Conservation (phyloP, 2,797 vertebrate genomes). For the Enteromius treurensis region DNA sequence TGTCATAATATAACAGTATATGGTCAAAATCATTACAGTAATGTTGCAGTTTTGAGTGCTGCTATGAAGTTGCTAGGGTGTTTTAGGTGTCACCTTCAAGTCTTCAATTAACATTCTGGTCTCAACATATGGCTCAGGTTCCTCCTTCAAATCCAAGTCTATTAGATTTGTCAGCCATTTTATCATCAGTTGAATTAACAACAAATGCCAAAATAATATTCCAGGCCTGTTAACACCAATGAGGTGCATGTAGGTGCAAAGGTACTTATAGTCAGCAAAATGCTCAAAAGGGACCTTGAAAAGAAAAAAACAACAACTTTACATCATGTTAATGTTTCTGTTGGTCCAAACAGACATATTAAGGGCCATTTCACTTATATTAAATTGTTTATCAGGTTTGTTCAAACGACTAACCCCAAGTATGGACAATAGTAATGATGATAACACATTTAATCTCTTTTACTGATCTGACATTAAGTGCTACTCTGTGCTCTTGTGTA, state of each 20-base stretch:
- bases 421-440: neutral
- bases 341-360: neutral
- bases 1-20: too few relatives aligned
- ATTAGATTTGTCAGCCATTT: neutral
- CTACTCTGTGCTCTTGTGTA: neutral
- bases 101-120: neutral
- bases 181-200: neutral
- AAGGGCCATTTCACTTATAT: neutral
- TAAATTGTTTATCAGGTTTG: neutral
- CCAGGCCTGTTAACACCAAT: neutral
- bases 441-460: neutral
- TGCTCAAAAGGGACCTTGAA: too few relatives aligned
- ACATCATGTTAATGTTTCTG: neutral
- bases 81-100: neutral
- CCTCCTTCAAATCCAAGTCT: neutral
- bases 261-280: too few relatives aligned
- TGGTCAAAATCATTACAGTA: too few relatives aligned
- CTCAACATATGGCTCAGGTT: neutral
- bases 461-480: constrained; percentile 21
- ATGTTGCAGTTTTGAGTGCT: neutral
- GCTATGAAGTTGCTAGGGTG: neutral
- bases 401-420: neutral
- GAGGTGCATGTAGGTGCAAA: too few relatives aligned
- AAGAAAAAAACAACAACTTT: neutral
- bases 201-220: neutral